Conservation (phyloP, 2,113 vertebrate genomes). For the Phalacrocorax aristotelis region DNA sequence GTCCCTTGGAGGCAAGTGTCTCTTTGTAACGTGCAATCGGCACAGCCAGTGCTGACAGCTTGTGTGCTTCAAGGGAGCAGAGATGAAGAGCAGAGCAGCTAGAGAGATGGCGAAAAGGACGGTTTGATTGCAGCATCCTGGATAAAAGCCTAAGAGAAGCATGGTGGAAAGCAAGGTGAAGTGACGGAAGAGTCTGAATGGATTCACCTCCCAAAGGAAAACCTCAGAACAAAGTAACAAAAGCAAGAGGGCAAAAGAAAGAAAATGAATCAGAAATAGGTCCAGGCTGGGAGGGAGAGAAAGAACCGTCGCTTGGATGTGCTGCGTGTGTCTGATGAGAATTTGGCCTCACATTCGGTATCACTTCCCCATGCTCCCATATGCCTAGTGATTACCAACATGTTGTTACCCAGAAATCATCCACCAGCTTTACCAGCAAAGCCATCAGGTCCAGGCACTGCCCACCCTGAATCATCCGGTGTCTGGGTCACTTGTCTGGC, state of each 20-base stretch:
- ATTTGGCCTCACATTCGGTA: neutral
- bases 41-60: neutral
- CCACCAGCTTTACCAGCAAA: neutral
- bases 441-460: neutral
- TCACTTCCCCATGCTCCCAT: neutral
- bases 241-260: constrained; percentile 28
- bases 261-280: constrained; percentile 27
- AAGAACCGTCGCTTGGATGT: neutral
- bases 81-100: constrained; percentile 45
- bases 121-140: neutral
- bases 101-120: constrained; percentile 7
- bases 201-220: constrained; percentile 18
- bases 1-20: neutral
- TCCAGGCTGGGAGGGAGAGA: neutral
- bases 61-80: constrained; percentile 11
- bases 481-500: neutral
- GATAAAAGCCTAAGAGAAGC: neutral
- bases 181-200: neutral
- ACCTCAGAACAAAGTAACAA: constrained; percentile 11
- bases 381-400: neutral
- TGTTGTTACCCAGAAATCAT: neutral
- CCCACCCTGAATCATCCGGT: rapidly evolving
- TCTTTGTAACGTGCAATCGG: neutral
- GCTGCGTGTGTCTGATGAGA: neutral
- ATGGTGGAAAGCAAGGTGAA: constrained; percentile 14